Percentiles rank a stretch among this genome's conserved stretches.
Conservation (phyloP, 2,797 vertebrate species). For the Australoheros facetus region DNA sequence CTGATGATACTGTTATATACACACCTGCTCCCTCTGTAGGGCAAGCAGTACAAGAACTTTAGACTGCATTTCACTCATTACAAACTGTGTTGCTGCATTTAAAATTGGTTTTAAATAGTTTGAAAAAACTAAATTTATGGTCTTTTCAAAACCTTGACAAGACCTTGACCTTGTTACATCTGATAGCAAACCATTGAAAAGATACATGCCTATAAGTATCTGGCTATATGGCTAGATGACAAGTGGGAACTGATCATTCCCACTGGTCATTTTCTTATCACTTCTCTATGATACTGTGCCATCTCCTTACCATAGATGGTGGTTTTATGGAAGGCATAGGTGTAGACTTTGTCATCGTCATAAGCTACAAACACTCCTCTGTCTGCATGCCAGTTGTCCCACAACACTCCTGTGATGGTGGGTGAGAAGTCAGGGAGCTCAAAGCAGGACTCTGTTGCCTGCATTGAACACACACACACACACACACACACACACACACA, state of each 20-base stretch:
- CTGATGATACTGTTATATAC: too few species aligned
- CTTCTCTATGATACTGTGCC: background rate
- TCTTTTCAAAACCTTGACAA: too few species aligned
- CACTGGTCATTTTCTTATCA: background rate
- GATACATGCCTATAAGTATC: too few species aligned
- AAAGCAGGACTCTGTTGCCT: constrained; percentile 86
- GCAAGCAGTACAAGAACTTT: too few species aligned
- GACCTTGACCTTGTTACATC: too few species aligned
- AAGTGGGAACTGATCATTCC: background rate
- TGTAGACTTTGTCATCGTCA: constrained; percentile 94
- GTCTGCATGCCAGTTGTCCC: constrained; percentile 94
- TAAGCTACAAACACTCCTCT: constrained; percentile 91
- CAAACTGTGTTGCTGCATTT: too few species aligned
- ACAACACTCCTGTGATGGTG: constrained; percentile 92
- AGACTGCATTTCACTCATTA: too few species aligned
- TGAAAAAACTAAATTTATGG: too few species aligned
- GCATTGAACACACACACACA: constrained; percentile 21
- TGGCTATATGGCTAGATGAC: too few species aligned
- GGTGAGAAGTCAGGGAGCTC: constrained; percentile 95
- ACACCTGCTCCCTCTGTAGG: too few species aligned
- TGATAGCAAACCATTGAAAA: too few species aligned
- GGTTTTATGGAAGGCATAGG: constrained; percentile 92
- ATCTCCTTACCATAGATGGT: constrained; percentile 89
- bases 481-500: background rate
- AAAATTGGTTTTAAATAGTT: too few species aligned